A percentile compares a stretch with the other conserved stretches of the same genome.
Conservation (phyloP, 2,797 vertebrate genomes). For the Poeciliopsis gracilis region DNA sequence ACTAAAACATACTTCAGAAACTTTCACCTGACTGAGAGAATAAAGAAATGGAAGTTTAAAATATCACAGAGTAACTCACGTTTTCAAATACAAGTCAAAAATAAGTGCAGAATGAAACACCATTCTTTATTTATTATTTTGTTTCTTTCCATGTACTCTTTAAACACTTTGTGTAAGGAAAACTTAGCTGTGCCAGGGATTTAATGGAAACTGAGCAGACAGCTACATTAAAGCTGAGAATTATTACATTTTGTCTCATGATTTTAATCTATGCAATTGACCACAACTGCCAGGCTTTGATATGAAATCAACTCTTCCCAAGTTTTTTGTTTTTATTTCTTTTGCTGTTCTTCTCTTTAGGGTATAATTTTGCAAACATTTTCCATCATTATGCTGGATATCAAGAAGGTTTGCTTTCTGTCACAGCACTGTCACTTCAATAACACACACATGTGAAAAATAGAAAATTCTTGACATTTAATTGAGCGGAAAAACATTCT, state of each 20-base stretch:
- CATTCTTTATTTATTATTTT: not conserved
- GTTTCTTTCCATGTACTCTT: not conserved
- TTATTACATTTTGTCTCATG: slow-evolving; percentile 16
- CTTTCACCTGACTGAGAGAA: not conserved
- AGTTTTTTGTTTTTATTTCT: not conserved
- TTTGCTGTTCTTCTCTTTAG: slow-evolving; percentile 1
- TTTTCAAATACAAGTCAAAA: not conserved
- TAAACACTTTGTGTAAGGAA: not conserved
- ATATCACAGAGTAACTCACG: not conserved
- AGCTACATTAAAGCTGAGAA: slow-evolving; percentile 13
- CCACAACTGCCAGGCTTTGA: not conserved
- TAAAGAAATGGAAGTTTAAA: not conserved
- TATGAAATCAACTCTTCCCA: not conserved
- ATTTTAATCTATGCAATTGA: slow-evolving; percentile 21
- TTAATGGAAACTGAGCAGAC: slow-evolving; percentile 5
- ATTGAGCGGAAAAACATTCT: not conserved
- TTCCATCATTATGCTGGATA: not conserved
- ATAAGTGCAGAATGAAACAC: not conserved
- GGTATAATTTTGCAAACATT: slow-evolving; percentile 1
- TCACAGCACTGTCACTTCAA: not conserved
- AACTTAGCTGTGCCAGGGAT: not conserved
- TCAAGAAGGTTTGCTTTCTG: not conserved
- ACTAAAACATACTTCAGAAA: not conserved
- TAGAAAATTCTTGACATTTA: not conserved
- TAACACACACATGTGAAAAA: slow-evolving; percentile 4